These are phyloP conservation scores for Bos javanicus DNA, from an alignment of 2,113 vertebrate genomes.

Conservation along the genomic window DNA sequence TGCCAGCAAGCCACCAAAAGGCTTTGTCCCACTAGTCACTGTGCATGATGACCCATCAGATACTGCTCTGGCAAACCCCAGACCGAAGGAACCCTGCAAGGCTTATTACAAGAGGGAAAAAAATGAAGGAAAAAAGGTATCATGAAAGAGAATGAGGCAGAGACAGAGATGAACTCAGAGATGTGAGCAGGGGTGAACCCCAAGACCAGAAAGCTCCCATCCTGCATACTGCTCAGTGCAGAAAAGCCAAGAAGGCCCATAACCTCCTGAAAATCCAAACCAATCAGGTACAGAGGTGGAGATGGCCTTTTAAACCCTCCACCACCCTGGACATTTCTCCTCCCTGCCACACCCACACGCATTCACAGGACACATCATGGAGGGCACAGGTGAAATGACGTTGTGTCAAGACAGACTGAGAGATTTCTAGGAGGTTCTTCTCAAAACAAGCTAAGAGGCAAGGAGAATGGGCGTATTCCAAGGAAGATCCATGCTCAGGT, in stretches of 20 bases:
- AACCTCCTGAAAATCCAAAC: background rate
- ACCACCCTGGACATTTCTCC: background rate
- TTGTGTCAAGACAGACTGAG: background rate
- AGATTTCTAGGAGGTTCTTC: constrained; percentile 14
- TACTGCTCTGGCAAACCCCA: background rate
- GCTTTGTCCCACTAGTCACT: background rate
- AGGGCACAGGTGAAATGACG: background rate
- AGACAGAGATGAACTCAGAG: background rate
- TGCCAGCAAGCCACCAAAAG: background rate
- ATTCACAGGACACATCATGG: background rate
- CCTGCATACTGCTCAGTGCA: background rate
- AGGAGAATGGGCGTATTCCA: background rate
- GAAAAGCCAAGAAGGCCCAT: background rate
- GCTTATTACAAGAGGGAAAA: background rate
- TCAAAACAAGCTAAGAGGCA: constrained; percentile 31
- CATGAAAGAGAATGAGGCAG: background rate
- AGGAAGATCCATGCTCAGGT: background rate
- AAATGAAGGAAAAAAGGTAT: background rate
- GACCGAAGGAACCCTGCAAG: background rate
- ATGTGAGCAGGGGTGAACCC: background rate
- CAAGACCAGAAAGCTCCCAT: background rate
- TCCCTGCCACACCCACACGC: background rate
- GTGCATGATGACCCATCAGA: background rate
- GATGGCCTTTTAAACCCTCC: background rate
- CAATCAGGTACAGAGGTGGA: background rate